These are phyloP conservation scores for Etheostoma spectabile DNA, from an alignment of 2,113 vertebrate species.

Conservation along the genomic window DNA sequence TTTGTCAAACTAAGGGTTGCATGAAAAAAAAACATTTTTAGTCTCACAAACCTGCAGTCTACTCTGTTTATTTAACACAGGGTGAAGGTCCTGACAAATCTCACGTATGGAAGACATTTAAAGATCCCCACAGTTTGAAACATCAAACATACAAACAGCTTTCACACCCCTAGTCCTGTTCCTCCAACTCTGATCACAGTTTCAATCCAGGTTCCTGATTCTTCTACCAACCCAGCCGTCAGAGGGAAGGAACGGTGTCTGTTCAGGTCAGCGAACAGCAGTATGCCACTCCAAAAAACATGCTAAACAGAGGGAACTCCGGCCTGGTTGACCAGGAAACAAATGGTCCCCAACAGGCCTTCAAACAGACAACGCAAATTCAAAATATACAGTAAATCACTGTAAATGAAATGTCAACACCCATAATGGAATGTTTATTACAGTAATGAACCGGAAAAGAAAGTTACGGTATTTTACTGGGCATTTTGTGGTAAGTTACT, in stretches of 20 bases:
- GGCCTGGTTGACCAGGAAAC: conserved; percentile 89
- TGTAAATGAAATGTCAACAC: no score
- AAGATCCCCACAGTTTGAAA: conserved; percentile 23
- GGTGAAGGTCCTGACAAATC: conserved; percentile 11
- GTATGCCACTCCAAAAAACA: conserved; percentile 86
- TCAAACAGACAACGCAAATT: conserved; percentile 84
- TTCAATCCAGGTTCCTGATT: conserved; percentile 1
- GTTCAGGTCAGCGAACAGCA: conserved; percentile 20
- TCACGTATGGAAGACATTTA: conserved; percentile 14
- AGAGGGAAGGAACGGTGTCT: conserved; percentile 18
- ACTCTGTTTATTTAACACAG: background rate
- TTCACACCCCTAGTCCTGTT: no score
- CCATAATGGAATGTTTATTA: no score
- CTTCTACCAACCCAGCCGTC: background rate
- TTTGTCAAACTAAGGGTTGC: conserved; percentile 14
- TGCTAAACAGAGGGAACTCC: conserved; percentile 92
- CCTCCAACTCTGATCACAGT: background rate
- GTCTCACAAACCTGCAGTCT: conserved; percentile 19
- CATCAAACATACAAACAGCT: no score
- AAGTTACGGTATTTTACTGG: no score
- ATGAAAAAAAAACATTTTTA: background rate
- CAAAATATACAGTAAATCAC: no score
- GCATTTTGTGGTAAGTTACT: no score
- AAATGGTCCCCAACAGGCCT: conserved; percentile 89
- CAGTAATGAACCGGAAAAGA: no score